Conservation (phyloP, 2,113 vertebrate genomes). For the Apodemus sylvaticus region DNA sequence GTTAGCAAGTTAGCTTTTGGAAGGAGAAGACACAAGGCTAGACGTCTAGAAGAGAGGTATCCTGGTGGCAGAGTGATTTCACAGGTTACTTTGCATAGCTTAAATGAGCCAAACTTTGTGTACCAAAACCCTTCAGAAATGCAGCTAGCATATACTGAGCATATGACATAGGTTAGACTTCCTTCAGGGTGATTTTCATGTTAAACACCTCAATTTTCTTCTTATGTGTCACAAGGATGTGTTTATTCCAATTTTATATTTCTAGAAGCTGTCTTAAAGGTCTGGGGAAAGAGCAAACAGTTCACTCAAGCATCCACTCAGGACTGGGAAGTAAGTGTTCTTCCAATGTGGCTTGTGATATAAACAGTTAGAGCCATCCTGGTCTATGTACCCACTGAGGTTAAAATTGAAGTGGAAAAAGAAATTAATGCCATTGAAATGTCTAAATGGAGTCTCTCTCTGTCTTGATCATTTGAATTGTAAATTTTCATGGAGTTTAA, state of each 20-base stretch:
- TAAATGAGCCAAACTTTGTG: not conserved
- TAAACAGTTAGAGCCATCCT: not conserved
- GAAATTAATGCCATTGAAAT: not conserved
- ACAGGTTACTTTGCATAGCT: not conserved
- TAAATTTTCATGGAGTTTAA: not conserved
- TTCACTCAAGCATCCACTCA: not conserved
- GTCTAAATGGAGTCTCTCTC: not conserved
- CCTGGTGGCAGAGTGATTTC: not conserved
- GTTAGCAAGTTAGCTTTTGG: not conserved
- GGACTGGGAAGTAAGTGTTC: not conserved
- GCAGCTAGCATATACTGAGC: not conserved
- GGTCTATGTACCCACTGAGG: not conserved
- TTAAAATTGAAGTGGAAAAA: constrained; percentile 24
- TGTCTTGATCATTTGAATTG: not conserved
- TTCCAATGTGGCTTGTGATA: not conserved
- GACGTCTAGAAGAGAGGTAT: not conserved
- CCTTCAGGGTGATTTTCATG: not conserved
- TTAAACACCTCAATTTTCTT: not conserved
- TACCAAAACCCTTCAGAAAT: constrained; percentile 3
- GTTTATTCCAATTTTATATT: constrained; percentile 5
- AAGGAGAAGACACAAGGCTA: not conserved
- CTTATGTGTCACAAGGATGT: not conserved
- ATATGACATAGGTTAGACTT: not conserved
- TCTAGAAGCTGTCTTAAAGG: not conserved
- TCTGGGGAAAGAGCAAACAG: not conserved